Conservation (phyloP, 2,888 invertebrate genomes). For the Cephonodes hylas region DNA sequence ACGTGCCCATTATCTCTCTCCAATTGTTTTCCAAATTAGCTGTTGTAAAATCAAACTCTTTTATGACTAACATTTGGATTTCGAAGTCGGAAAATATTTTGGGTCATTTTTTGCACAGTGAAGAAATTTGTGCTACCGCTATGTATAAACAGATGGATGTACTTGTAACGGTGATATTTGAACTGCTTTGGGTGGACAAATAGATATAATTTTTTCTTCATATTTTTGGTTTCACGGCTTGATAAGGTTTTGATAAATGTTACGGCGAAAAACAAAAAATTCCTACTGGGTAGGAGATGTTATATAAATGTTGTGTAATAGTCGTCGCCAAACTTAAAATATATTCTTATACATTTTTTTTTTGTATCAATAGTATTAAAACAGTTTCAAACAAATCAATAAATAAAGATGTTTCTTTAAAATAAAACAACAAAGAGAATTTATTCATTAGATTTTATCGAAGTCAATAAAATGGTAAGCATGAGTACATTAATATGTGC, state of each 20-base stretch:
- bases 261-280: too few species aligned
- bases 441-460: background rate
- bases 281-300: too few species aligned
- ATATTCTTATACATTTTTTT: too few species aligned
- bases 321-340: too few species aligned
- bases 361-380: too few species aligned
- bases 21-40: slow-evolving; percentile 46
- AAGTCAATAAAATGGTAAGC: background rate
- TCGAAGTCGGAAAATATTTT: slow-evolving; percentile 25
- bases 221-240: too few species aligned
- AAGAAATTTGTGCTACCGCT: background rate
- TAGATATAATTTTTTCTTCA: too few species aligned
- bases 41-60: slow-evolving; percentile 41
- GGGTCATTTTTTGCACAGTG: background rate
- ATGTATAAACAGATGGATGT: background rate
- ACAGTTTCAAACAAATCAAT: too few species aligned
- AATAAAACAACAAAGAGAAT: background rate
- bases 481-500: background rate
- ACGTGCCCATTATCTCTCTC: slow-evolving; percentile 28
- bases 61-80: slow-evolving; percentile 44
- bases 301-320: too few species aligned
- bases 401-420: background rate
- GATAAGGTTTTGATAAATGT: too few species aligned
- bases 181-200: too few species aligned
- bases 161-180: background rate